Conservation (phyloP, 2,797 vertebrate genomes). For the Micropoecilia bifurca region DNA sequence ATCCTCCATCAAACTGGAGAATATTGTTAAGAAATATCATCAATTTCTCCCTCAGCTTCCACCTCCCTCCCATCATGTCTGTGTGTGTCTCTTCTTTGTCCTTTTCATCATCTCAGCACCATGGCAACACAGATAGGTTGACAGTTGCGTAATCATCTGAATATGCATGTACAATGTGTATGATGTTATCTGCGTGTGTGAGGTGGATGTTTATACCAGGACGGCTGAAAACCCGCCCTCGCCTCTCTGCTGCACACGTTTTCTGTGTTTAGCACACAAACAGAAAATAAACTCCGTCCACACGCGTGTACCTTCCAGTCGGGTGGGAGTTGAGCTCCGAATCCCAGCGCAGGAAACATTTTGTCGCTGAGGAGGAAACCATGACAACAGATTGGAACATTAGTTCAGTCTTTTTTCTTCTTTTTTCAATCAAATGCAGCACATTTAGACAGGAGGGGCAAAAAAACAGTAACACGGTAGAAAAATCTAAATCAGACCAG, state of each 20-base stretch:
- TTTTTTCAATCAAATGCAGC: constrained; percentile 40
- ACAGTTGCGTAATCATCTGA: constrained; percentile 85
- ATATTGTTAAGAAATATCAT: constrained; percentile 44
- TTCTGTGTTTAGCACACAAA: constrained; percentile 22
- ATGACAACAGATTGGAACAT: constrained; percentile 72
- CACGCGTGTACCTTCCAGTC: constrained; percentile 93
- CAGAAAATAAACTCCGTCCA: constrained; percentile 16
- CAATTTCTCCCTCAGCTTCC: constrained; percentile 53
- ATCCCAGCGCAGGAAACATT: constrained; percentile 99
- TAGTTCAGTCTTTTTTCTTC: constrained; percentile 44
- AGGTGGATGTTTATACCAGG: constrained; percentile 21
- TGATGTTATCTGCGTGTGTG: constrained; percentile 43
- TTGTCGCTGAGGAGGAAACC: constrained; percentile 88
- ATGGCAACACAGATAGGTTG: constrained; percentile 86
- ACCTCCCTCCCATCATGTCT: constrained; percentile 42
- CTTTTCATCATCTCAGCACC: constrained; percentile 80
- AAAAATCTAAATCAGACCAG: neutral
- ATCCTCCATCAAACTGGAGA: constrained; percentile 20
- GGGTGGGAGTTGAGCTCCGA: constrained; percentile 96
- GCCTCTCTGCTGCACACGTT: constrained; percentile 7
- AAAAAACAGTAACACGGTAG: neutral
- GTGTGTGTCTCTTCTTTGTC: constrained; percentile 69
- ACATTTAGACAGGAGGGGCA: constrained; percentile 52
- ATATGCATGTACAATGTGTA: constrained; percentile 75
- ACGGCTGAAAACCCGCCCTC: constrained; percentile 11